Conservation (phyloP, 2,888 invertebrate species). For the Conus canariensis region DNA sequence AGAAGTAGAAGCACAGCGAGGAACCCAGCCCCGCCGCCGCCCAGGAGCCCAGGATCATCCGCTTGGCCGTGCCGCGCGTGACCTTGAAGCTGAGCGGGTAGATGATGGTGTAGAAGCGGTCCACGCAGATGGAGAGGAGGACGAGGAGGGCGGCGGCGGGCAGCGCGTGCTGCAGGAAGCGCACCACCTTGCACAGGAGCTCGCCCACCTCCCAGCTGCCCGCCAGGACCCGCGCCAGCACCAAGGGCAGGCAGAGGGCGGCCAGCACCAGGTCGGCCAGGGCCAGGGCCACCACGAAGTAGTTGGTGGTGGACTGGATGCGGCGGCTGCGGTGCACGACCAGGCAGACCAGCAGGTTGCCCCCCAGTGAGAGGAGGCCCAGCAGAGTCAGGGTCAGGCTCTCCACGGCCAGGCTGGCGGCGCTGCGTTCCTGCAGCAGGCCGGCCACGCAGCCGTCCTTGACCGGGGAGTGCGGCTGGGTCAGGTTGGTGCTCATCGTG, state of each 20-base stretch:
- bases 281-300: constrained; percentile 74
- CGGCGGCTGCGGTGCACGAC: constrained; percentile 76
- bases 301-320: constrained; percentile 78
- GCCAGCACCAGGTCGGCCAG: constrained; percentile 65
- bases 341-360: constrained; percentile 73
- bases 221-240: constrained; percentile 51
- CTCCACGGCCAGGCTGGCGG: constrained; percentile 40
- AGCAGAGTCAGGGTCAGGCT: constrained; percentile 52
- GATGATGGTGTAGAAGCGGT: constrained; percentile 77
- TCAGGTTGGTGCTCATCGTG: background rate
- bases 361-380: constrained; percentile 62
- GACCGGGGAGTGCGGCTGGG: too few relatives aligned
- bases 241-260: constrained; percentile 65
- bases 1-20: constrained; percentile 68
- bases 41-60: constrained; percentile 69
- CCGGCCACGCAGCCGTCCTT: constrained; percentile 40
- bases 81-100: constrained; percentile 77
- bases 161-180: constrained; percentile 64
- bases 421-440: background rate
- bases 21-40: constrained; percentile 58
- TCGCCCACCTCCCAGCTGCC: constrained; percentile 60
- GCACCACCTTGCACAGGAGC: constrained; percentile 67
- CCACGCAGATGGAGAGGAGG: constrained; percentile 70
- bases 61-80: constrained; percentile 72
- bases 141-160: constrained; percentile 65